A percentile compares a stretch with the other conserved stretches of the same genome.
These are phyloP conservation scores for Prunella fulvescens DNA, from an alignment of 2,113 vertebrate genomes.

Conservation along the genomic window DNA sequence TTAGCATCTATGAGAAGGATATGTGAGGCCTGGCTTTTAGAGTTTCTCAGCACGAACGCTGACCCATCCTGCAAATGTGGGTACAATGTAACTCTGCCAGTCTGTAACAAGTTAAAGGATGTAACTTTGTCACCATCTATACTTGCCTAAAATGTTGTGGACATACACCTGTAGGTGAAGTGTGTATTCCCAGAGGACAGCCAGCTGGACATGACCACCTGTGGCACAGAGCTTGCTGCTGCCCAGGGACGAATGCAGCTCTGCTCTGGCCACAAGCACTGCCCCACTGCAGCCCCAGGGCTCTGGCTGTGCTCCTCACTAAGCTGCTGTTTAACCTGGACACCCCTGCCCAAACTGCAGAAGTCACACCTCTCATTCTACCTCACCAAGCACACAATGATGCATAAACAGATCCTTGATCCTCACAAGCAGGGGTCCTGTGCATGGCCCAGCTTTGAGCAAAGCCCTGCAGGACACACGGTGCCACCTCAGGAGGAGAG, in stretches of 20 bases:
- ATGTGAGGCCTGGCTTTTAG: background rate
- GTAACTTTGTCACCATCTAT: background rate
- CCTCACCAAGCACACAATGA: background rate
- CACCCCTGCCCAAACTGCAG: background rate
- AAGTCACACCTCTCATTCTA: background rate
- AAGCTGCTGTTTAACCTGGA: background rate
- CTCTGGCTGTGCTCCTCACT: background rate
- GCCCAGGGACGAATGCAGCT: background rate
- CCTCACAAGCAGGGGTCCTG: background rate
- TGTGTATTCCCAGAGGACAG: background rate
- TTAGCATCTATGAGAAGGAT: background rate
- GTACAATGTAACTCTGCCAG: background rate
- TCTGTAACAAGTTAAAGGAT: background rate
- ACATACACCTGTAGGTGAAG: fast-evolving
- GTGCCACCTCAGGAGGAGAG: background rate
- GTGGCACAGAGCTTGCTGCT: background rate
- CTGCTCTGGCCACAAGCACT: background rate
- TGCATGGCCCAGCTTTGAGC: fast-evolving
- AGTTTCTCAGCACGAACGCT: background rate
- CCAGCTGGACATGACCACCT: background rate
- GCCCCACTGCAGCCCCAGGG: background rate
- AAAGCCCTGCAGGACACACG: fast-evolving
- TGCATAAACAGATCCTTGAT: fast-evolving
- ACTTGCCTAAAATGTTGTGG: background rate
- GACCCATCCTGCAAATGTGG: background rate